phyloP scores from a whole-genome alignment of 2,888 invertebrate genomes.

The Malacosoma neustria region DNA sequence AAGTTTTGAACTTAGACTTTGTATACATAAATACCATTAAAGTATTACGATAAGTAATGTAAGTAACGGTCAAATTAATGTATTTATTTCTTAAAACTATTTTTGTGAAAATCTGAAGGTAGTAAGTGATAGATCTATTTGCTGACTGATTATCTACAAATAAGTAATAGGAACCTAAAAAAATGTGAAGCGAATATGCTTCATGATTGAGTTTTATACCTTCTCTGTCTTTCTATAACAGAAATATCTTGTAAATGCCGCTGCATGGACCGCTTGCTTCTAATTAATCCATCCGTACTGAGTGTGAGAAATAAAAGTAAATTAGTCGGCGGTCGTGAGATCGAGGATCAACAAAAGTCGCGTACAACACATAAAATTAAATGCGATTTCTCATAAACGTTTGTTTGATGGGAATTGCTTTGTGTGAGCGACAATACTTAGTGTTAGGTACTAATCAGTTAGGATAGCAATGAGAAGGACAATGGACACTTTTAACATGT shows the following conservation, averaged over 20 bases:
- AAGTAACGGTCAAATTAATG: no score
- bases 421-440: constrained; percentile 51
- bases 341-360: constrained; percentile 44
- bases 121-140: no score
- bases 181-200: no score
- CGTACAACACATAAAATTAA: constrained; percentile 21
- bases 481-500: constrained; percentile 47
- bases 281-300: constrained; percentile 46
- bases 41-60: no score
- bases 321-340: constrained; percentile 49
- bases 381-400: constrained; percentile 52
- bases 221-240: no score
- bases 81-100: no score
- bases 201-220: no score
- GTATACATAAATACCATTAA: no score
- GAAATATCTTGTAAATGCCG: constrained; percentile 20
- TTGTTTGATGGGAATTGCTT: constrained; percentile 51
- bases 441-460: constrained; percentile 56
- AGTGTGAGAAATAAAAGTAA: constrained; percentile 54
- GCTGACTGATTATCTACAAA: no score
- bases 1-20: no score
- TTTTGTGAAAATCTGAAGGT: no score
- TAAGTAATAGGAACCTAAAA: no score
- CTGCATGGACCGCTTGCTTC: constrained; percentile 34
- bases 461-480: constrained; percentile 50